Evolutionary conservation across 2,888 invertebrate genomes (phyloP).

Genomic region (Norana najaformis): DNA sequence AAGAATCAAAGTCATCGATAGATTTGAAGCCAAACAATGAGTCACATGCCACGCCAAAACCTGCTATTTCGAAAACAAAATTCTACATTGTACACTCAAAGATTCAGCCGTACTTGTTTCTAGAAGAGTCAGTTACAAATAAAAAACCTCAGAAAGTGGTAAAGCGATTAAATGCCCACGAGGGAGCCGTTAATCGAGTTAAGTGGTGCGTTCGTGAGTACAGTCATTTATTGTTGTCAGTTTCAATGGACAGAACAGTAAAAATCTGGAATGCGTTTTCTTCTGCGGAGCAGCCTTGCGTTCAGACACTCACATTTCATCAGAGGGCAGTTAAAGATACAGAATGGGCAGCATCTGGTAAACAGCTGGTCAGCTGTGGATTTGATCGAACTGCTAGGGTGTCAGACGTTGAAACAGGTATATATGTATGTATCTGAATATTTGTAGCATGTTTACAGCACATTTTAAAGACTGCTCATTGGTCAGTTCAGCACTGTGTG

Average conservation of each 20-base stretch:
- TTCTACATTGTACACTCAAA: conserved; percentile 7
- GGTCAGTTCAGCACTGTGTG: not conserved
- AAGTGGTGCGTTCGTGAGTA: conserved; percentile 53
- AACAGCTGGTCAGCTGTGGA: conserved; percentile 53
- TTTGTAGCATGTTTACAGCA: not conserved
- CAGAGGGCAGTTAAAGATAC: conserved; percentile 57
- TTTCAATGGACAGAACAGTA: conserved; percentile 57
- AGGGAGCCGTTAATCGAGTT: conserved; percentile 52
- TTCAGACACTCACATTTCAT: conserved; percentile 49
- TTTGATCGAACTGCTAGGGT: conserved; percentile 57
- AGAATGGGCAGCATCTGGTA: conserved; percentile 55
- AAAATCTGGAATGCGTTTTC: conserved; percentile 60
- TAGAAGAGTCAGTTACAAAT: not conserved
- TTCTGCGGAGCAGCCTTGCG: conserved; percentile 49
- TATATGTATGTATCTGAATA: not conserved
- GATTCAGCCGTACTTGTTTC: not conserved
- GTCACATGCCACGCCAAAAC: not conserved
- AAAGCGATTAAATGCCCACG: conserved; percentile 44
- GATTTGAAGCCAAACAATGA: not conserved
- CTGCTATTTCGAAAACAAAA: not conserved
- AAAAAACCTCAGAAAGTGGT: conserved; percentile 25
- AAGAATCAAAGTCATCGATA: not conserved
- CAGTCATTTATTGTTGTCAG: conserved; percentile 58
- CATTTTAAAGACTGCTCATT: not conserved
- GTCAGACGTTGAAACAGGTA: conserved; percentile 58